Percentiles rank a stretch among this genome's conserved stretches.
phyloP scores from a whole-genome alignment of 2,888 invertebrate genomes.

The Phymatocera aterrima region DNA sequence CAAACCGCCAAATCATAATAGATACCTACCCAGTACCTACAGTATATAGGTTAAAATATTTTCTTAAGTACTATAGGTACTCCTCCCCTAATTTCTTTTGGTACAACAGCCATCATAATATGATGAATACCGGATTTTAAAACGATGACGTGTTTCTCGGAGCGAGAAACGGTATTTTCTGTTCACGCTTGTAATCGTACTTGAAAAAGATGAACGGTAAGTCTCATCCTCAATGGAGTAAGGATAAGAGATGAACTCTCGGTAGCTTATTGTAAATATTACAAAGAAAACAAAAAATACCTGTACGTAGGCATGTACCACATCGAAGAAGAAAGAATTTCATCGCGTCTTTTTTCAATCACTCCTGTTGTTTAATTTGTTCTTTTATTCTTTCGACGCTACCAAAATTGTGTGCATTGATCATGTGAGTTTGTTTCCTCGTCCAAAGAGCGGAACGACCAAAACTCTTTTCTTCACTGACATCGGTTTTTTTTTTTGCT shows the following conservation, averaged over 20 bases:
- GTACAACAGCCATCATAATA: neutral
- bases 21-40: too few species aligned
- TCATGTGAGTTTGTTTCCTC: neutral
- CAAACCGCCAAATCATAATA: neutral
- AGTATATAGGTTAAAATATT: slow-evolving; percentile 3
- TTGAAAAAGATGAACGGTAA: slow-evolving; percentile 36
- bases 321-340: neutral
- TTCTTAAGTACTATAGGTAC: neutral
- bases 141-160: slow-evolving; percentile 29
- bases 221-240: neutral
- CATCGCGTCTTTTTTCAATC: neutral
- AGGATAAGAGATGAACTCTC: neutral
- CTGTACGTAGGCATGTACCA: too few species aligned
- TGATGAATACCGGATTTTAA: slow-evolving; percentile 25
- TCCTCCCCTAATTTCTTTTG: neutral
- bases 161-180: slow-evolving; percentile 40
- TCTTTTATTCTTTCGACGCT: neutral
- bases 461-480: too few species aligned
- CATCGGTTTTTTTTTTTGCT: neutral
- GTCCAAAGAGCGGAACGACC: neutral
- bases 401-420: neutral
- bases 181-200: slow-evolving; percentile 17
- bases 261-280: neutral
- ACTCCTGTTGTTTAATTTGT: neutral
- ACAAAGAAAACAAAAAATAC: neutral